Conservation (phyloP, 2,113 vertebrate genomes). For the Spermophilus dauricus region DNA sequence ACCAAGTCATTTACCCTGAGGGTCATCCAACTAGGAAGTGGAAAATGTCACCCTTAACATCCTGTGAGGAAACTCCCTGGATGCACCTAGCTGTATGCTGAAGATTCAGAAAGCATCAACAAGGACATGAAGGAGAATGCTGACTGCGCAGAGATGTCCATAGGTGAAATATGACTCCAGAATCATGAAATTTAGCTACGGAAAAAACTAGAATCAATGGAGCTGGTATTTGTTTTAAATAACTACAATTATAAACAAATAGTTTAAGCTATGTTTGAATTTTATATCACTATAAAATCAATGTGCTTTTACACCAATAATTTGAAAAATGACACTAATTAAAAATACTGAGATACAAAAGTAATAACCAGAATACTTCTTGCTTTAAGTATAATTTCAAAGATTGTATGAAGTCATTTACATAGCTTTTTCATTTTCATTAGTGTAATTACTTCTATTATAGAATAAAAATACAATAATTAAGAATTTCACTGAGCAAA, state of each 20-base stretch:
- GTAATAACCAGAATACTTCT: background rate
- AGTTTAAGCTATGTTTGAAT: background rate
- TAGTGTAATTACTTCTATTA: background rate
- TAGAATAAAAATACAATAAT: background rate
- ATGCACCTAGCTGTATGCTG: background rate
- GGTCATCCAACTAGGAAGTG: background rate
- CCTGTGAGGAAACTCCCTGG: background rate
- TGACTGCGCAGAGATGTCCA: background rate
- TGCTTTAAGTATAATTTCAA: slow-evolving; percentile 34
- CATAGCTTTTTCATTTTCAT: background rate
- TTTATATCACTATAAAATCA: background rate
- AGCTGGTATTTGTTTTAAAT: slow-evolving; percentile 10
- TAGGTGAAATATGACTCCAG: background rate
- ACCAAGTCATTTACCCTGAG: background rate
- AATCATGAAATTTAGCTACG: background rate
- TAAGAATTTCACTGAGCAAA: slow-evolving; percentile 15
- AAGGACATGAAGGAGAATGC: slow-evolving; percentile 23
- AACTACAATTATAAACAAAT: background rate
- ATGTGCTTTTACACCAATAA: background rate
- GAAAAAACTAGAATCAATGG: background rate
- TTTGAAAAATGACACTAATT: slow-evolving; percentile 29
- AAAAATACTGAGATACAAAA: background rate
- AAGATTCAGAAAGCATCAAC: background rate
- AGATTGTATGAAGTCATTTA: background rate
- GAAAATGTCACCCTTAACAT: background rate